These are phyloP conservation scores for Caprella mutica DNA, from an alignment of 2,888 invertebrate species.

Conservation along the genomic window DNA sequence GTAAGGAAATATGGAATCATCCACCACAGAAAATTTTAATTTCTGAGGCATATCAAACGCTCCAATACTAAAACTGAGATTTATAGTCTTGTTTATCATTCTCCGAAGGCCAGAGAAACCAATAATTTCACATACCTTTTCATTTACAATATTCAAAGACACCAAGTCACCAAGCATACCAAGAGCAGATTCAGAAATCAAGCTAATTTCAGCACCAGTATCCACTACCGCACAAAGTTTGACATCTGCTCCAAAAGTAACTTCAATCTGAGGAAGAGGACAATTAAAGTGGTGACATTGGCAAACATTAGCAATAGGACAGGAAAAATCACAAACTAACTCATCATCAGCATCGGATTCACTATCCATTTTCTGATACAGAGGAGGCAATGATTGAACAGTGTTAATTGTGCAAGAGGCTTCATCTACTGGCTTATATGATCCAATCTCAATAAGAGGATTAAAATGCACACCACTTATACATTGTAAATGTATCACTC, in stretches of 20 bases:
- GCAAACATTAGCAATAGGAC: neutral
- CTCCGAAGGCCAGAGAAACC: neutral
- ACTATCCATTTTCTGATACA: neutral
- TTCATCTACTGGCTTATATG: neutral
- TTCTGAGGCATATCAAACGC: neutral
- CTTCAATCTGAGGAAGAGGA: neutral
- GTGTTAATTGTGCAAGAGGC: neutral
- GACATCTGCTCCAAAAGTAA: neutral
- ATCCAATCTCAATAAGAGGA: neutral
- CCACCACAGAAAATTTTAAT: neutral
- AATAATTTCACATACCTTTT: neutral
- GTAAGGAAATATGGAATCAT: neutral
- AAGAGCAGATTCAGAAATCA: neutral
- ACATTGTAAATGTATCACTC: neutral
- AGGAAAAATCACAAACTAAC: neutral
- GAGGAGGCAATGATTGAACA: neutral
- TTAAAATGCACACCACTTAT: neutral
- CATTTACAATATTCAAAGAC: neutral
- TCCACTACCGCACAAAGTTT: neutral
- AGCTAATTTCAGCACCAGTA: neutral
- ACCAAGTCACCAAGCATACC: neutral
- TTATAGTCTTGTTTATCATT: neutral
- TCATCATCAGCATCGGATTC: neutral
- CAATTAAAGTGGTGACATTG: neutral
- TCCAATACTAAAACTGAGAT: neutral